Evolutionary conservation across 2,797 vertebrate species (phyloP).

Genomic region (Ara ararauna): DNA sequence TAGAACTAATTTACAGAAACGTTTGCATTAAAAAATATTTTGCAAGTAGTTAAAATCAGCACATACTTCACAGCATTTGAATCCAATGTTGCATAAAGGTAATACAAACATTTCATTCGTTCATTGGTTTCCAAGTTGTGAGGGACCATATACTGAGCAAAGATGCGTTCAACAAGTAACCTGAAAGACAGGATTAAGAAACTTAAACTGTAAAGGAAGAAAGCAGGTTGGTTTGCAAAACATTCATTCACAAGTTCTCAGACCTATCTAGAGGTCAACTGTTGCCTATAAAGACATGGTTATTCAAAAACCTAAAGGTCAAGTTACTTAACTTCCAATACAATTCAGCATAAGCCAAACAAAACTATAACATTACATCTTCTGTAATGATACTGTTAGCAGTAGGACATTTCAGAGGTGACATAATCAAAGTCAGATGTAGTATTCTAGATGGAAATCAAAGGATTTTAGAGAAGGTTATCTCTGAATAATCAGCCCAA

Average conservation of each 20-base stretch:
- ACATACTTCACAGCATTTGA: constrained; percentile 96
- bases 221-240: neutral
- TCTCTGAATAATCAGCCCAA: neutral
- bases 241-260: neutral
- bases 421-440: neutral
- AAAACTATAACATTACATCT: neutral
- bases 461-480: neutral
- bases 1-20: neutral
- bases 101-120: constrained; percentile 98
- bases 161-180: constrained; percentile 95
- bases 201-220: neutral
- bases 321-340: neutral
- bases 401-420: neutral
- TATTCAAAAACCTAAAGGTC: neutral
- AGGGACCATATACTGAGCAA: constrained; percentile 98
- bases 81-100: constrained; percentile 95
- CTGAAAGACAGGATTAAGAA: constrained; percentile 74
- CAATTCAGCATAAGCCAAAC: neutral
- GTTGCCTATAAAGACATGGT: neutral
- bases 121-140: constrained; percentile 95
- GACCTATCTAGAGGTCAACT: neutral
- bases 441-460: neutral
- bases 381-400: fast-evolving
- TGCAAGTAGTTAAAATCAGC: neutral
- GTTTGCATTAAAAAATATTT: neutral